Evolutionary conservation across 2,113 vertebrate species (phyloP), one percentile per base, ranked within the genome.

Genomic region (Ivindomyrus marchei): DNA sequence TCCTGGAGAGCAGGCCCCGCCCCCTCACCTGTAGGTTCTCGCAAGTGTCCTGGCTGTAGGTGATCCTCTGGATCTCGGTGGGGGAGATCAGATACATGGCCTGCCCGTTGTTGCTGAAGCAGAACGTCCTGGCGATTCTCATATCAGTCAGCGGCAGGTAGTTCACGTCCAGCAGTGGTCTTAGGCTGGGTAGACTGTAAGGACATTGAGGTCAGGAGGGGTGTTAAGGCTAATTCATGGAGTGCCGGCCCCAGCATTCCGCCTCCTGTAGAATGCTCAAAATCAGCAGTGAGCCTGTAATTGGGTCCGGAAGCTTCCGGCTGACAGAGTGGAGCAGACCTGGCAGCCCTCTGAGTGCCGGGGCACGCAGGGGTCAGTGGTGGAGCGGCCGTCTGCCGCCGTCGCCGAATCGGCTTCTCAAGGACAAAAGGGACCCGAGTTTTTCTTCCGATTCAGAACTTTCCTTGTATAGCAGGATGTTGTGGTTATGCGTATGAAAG

Each of bases 121-220:
- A 99, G 96, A 99, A 99, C 0, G 98, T 99, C 93, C 98, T 97
- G 91, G 98, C 98, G 98, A 99, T 99, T 93, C 98, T 95, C 98
- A 99, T 99, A 92, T 99, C 98, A 85, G 98, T 99, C 92, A 99
- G 96, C 31, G 98, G 98, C 95, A 99, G 94, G 95, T 99, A 99
- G 96, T 98, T 99, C 47, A 99, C 97, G 94, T 99, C 98, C 97
- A 99, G 93, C 88, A 99, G 94, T 1, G 98, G 98, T 94, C 98
- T 97, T 95, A 99, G 96, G 88, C 98, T 98, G 3, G 98, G 98
- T 94, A 99, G 96, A 96, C 98, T 99, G 95, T 52, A 95, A 42
- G 89, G 91, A 88, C 90, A n/a, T 42, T 88, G 45, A 77, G 46
- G 58, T n/a, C 21, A 74, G 42, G 27, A 24, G 24, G 42, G 45